Conservation (phyloP, 1,140 invertebrate species). For the Musca vetustissima region DNA sequence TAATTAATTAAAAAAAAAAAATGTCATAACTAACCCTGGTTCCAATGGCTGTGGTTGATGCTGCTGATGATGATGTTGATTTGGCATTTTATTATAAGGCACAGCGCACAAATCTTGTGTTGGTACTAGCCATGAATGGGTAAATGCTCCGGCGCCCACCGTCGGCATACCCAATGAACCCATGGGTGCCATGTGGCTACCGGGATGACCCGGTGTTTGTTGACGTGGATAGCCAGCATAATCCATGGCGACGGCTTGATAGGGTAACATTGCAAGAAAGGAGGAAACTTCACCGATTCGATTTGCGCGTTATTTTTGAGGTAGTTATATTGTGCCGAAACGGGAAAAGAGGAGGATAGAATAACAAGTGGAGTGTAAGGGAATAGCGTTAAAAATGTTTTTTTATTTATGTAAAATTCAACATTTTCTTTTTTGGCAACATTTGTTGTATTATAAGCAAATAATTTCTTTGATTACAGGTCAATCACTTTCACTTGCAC, state of each 20-base stretch:
- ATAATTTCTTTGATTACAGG: background rate
- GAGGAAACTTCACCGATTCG: too few relatives aligned
- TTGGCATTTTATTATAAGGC: slow-evolving; percentile 73
- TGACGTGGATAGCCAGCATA: slow-evolving; percentile 80
- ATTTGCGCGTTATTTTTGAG: too few relatives aligned
- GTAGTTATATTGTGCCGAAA: background rate
- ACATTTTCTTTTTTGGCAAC: background rate
- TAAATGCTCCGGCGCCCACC: slow-evolving; percentile 70
- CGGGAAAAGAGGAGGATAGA: background rate
- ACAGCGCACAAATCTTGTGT: slow-evolving; percentile 80
- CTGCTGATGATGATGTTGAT: slow-evolving; percentile 52
- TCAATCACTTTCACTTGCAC: background rate
- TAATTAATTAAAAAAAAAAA: background rate
- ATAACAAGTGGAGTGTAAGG: background rate
- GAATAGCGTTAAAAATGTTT: background rate
- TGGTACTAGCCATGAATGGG: slow-evolving; percentile 91
- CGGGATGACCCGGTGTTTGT: slow-evolving; percentile 65
- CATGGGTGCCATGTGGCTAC: slow-evolving; percentile 58
- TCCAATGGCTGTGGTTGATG: slow-evolving; percentile 76
- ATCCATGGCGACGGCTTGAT: slow-evolving; percentile 86
- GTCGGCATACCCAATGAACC: slow-evolving; percentile 61
- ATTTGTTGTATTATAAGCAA: background rate
- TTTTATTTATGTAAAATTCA: background rate
- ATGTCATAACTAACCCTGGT: slow-evolving; percentile 77
- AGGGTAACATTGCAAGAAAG: slow-evolving; percentile 71